Conservation (phyloP, 2,888 invertebrate species). For the Pollenia angustigena region DNA sequence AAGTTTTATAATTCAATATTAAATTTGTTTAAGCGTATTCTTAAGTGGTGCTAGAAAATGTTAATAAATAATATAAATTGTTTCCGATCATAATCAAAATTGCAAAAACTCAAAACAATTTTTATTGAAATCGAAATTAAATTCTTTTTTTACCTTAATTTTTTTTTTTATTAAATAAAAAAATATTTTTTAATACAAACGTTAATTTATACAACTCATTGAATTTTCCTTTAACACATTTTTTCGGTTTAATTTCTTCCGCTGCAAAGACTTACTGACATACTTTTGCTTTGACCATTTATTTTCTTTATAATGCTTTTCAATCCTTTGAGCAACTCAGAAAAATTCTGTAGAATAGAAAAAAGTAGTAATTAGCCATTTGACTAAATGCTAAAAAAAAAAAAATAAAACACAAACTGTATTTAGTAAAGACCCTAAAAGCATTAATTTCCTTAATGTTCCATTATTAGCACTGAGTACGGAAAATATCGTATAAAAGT, state of each 20-base stretch:
- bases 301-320: no score
- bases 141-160: no score
- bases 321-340: no score
- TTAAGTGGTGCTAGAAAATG: not conserved
- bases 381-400: not conserved
- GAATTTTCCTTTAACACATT: not conserved
- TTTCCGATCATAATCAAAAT: no score
- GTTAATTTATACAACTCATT: not conserved
- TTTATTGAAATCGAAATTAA: no score
- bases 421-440: slow-evolving; percentile 14
- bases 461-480: not conserved
- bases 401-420: not conserved
- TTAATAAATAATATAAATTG: no score
- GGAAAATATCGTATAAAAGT: not conserved
- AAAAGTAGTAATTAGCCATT: slow-evolving; percentile 2
- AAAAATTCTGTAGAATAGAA: not conserved
- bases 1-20: not conserved
- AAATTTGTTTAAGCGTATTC: not conserved
- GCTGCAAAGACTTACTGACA: no score
- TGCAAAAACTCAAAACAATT: no score
- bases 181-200: not conserved
- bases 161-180: not conserved
- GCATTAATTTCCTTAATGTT: slow-evolving; percentile 56
- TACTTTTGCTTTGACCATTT: no score
- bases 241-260: not conserved